phyloP scores from a whole-genome alignment of 2,888 invertebrate genomes.

The Pterobdella sp. region DNA sequence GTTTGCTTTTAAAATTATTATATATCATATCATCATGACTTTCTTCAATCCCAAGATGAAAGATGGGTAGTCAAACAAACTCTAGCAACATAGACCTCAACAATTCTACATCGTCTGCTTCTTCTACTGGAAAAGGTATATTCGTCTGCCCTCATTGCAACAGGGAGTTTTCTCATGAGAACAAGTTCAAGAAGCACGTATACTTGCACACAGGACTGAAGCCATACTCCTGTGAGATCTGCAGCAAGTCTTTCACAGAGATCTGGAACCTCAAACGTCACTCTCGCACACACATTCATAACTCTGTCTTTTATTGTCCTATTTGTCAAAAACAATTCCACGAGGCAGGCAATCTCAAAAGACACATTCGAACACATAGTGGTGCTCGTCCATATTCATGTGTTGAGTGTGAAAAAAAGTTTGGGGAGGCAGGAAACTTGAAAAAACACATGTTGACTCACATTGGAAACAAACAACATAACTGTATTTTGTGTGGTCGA shows the following conservation, averaged over 20 bases:
- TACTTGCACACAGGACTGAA: slow-evolving; percentile 29
- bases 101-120: background rate
- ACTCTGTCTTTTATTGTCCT: slow-evolving; percentile 26
- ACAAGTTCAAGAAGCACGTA: slow-evolving; percentile 28
- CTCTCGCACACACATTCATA: slow-evolving; percentile 25
- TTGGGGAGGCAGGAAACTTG: slow-evolving; percentile 28
- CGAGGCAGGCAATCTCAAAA: slow-evolving; percentile 29
- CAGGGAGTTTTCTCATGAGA: slow-evolving; percentile 25
- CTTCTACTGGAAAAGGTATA: slow-evolving; percentile 7
- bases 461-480: slow-evolving; percentile 29
- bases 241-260: slow-evolving; percentile 31
- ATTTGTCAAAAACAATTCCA: slow-evolving; percentile 30
- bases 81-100: background rate
- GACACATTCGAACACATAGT: slow-evolving; percentile 27
- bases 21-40: no score
- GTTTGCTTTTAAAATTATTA: no score
- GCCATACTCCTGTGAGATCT: slow-evolving; percentile 30
- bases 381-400: slow-evolving; percentile 25
- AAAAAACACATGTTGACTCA: slow-evolving; percentile 32
- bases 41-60: no score
- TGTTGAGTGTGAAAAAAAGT: slow-evolving; percentile 29
- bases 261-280: slow-evolving; percentile 30
- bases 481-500: slow-evolving; percentile 29
- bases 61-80: background rate
- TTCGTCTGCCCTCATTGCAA: slow-evolving; percentile 25